Percentiles rank a stretch among this genome's conserved stretches.
These are phyloP conservation scores for Pogonocichla stellata DNA, from an alignment of 2,113 vertebrate species.

Conservation along the genomic window DNA sequence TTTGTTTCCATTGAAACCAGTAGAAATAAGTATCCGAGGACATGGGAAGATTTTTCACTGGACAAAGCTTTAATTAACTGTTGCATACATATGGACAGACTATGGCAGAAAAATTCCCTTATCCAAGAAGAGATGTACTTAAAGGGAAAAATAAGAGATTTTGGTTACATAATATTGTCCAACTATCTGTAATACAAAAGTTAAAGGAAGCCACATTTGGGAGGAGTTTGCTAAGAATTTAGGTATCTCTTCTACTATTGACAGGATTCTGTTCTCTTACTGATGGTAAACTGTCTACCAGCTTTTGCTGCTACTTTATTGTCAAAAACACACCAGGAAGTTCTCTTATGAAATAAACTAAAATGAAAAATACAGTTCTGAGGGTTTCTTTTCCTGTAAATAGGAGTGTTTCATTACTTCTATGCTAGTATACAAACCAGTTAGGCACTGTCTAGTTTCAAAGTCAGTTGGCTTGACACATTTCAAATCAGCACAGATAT, in stretches of 20 bases:
- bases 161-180: neutral
- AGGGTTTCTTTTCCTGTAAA: neutral
- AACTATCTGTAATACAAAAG: neutral
- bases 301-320: neutral
- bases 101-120: neutral
- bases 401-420: neutral
- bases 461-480: neutral
- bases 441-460: neutral
- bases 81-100: neutral
- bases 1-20: conserved; percentile 55
- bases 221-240: neutral
- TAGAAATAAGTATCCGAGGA: conserved; percentile 15
- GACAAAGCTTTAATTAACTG: conserved; percentile 45
- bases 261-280: neutral
- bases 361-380: neutral
- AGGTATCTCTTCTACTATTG: neutral
- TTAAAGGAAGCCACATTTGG: neutral
- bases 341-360: neutral
- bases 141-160: neutral
- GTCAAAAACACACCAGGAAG: neutral
- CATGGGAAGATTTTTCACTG: conserved; percentile 23
- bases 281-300: neutral
- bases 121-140: neutral
- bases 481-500: neutral
- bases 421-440: neutral